Base-by-base conservation (phyloP, 2,888 invertebrate genomes). In the Helobdella robusta region DNA sequence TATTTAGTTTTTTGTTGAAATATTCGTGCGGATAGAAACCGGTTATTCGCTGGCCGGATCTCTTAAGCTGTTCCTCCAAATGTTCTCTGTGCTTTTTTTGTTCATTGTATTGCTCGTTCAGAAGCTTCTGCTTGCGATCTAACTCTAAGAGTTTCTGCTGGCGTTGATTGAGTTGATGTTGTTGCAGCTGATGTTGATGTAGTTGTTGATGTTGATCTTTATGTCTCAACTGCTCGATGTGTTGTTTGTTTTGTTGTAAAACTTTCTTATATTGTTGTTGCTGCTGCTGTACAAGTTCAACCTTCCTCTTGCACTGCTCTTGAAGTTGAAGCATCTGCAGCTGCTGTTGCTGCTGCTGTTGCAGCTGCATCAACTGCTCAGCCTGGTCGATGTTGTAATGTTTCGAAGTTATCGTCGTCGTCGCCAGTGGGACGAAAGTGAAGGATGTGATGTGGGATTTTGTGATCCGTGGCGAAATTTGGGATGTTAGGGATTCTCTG, bases 381-480 rank as follows among this genome's bases (percentile, higher is more conserved):
- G 44, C 15, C 2, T 50, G 54, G 18, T 54, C 34, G 46, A 44
- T 23, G 3, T 30, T 30, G 50, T 62, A 62, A 46, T 62, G 62
- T 25, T 62, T 62, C 20, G 62, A 50, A 34, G 62, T 62, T 32
- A 62, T 62, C 50, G 62, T 62, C 34, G 62, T 62, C 46, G 62
- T 62, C 4, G 32, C 34, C 15, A 62, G n/a, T 2, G 62, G 62
- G 11, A 32, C 2, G n/a, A 30, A 50, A 20, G 36, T 28, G 11
- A 30, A 48, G 34, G 44, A 23, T 28, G 48, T 20, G 62, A 46
- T 50, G 62, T 30, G n/a, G 30, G 50, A 23, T 11, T n/a, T 23
- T 48, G 20, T 30, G 56, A n/a, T 25, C n/a, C 32, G 18, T 1
- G 6, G 6, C 8, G 56, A 3, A 6, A n/a, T n/a, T n/a, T n/a